A percentile compares a stretch with the other conserved stretches of the same genome.
Evolutionary conservation across 2,113 vertebrate species (phyloP).

Genomic region (Amphilophus citrinellus): DNA sequence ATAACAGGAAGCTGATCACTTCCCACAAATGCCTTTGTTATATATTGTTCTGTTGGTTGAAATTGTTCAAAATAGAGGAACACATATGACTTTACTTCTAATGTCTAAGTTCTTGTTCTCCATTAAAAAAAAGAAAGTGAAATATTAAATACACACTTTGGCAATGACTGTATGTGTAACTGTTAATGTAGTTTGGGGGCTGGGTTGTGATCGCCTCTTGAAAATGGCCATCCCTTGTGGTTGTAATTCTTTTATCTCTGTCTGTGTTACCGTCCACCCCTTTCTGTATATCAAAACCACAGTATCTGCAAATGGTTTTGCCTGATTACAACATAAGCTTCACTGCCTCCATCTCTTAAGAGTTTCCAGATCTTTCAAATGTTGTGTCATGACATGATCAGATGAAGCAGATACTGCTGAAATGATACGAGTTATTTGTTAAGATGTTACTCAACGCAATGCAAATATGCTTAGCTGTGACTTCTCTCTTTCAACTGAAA

Average conservation of each 20-base stretch:
- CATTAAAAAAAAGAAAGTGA: not conserved
- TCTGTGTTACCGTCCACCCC: not conserved
- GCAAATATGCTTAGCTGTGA: not conserved
- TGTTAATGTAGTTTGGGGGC: not conserved
- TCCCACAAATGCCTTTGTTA: not conserved
- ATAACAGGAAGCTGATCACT: not conserved
- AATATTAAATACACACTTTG: not conserved
- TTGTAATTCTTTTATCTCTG: not conserved
- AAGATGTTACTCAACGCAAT: not conserved
- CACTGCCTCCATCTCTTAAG: conserved; percentile 6
- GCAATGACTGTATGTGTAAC: not conserved
- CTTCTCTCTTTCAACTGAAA: not conserved
- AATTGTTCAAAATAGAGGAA: not conserved
- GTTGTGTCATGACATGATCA: not conserved
- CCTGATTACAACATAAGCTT: not conserved
- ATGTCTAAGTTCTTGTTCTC: not conserved
- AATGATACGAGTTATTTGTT: not conserved
- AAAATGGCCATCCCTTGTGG: not conserved
- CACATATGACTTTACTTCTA: not conserved
- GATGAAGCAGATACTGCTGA: not conserved
- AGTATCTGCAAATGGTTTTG: conserved; percentile 16
- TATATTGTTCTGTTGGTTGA: not conserved
- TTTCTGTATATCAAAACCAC: conserved; percentile 18
- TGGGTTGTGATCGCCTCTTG: not conserved
- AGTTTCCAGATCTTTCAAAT: not conserved